Percentiles rank a stretch among this genome's conserved stretches.
Conservation (phyloP, 2,113 vertebrate species). For the Mesitornis unicolor region DNA sequence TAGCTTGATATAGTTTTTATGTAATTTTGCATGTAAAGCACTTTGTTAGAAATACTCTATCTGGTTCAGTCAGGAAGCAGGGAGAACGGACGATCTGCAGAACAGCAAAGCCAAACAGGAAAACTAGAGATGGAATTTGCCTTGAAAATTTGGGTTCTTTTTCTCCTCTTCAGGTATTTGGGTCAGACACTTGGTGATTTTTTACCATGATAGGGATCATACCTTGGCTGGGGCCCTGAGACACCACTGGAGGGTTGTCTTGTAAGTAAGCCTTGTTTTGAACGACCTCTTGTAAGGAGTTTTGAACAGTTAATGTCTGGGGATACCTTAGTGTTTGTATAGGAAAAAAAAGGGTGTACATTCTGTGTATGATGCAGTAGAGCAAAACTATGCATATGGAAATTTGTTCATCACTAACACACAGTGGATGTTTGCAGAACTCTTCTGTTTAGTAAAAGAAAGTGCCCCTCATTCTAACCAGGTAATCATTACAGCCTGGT, state of each 20-base stretch:
- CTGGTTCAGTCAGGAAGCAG: not conserved
- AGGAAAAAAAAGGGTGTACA: not conserved
- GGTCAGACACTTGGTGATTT: not conserved
- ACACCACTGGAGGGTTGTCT: not conserved
- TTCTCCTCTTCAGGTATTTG: not conserved
- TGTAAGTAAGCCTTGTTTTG: not conserved
- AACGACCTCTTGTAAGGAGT: not conserved
- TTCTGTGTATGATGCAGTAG: slow-evolving; percentile 21
- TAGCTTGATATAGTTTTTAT: not conserved
- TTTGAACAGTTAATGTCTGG: not conserved
- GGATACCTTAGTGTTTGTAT: slow-evolving; percentile 20
- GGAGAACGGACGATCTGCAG: not conserved
- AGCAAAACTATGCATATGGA: slow-evolving; percentile 22
- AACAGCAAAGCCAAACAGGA: not conserved
- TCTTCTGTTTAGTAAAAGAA: not conserved
- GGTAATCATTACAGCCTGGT: not conserved
- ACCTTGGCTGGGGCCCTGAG: not conserved
- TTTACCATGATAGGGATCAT: not conserved
- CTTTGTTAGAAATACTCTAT: not conserved
- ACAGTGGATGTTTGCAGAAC: not conserved
- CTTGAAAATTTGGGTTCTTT: not conserved
- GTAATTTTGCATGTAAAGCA: not conserved
- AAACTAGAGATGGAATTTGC: not conserved
- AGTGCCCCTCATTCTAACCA: not conserved
- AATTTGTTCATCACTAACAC: not conserved